Conservation (phyloP, 2,888 invertebrate species). For the Eumerus sabulonum region DNA sequence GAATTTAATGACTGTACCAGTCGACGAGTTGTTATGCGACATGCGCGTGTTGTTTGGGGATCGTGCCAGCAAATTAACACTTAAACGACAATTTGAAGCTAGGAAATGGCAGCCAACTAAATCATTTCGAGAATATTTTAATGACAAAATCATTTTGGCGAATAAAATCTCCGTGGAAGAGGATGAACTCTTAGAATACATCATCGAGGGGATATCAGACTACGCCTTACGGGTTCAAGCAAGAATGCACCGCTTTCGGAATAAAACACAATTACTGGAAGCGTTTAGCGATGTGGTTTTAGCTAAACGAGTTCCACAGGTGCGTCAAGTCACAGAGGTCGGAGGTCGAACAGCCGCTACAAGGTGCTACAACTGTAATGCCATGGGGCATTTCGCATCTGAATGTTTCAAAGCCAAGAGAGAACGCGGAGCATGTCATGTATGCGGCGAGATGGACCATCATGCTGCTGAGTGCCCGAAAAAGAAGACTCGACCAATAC, state of each 20-base stretch:
- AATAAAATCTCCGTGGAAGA: constrained; percentile 66
- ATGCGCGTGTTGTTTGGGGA: constrained; percentile 46
- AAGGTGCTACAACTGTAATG: constrained; percentile 27
- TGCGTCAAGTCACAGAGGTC: background rate
- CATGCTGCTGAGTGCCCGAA: constrained; percentile 7
- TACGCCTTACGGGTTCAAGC: constrained; percentile 21
- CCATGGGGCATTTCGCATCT: constrained; percentile 17
- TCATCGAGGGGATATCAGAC: constrained; percentile 61
- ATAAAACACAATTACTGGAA: background rate
- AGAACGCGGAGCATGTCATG: constrained; percentile 33
- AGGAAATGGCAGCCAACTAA: constrained; percentile 58
- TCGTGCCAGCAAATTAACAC: constrained; percentile 32
- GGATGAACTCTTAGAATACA: constrained; percentile 66
- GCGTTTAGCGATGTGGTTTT: background rate
- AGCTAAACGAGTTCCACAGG: background rate
- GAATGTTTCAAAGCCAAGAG: constrained; percentile 25
- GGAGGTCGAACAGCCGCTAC: no score
- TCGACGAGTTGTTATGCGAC: constrained; percentile 29
- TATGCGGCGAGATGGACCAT: constrained; percentile 27
- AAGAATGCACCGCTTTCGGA: constrained; percentile 43
- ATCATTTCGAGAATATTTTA: constrained; percentile 59
- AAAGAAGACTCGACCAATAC: constrained; percentile 1
- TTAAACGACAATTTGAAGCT: constrained; percentile 47
- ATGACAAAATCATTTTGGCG: constrained; percentile 60
- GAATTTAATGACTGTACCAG: constrained; percentile 34